phyloP scores from a whole-genome alignment of 2,888 invertebrate species.

The Ecdyonurus torrentis region DNA sequence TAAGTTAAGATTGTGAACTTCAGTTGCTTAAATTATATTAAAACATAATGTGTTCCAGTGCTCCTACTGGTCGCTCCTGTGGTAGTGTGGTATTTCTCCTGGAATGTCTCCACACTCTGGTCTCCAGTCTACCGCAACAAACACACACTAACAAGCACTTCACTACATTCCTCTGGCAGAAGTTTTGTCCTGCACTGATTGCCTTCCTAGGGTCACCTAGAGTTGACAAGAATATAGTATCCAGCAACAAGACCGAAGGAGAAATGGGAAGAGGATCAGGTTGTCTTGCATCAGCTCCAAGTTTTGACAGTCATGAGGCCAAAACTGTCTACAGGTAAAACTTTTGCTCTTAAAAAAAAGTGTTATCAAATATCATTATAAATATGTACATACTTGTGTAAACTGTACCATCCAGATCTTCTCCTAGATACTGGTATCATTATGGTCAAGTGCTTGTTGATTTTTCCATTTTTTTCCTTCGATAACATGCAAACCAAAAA shows the following conservation, averaged over 20 bases:
- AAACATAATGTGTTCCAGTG: conserved; percentile 26
- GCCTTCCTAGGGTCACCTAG: conserved; percentile 77
- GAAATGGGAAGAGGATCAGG: conserved; percentile 48
- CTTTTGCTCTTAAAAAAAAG: too few relatives aligned
- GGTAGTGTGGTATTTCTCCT: conserved; percentile 58
- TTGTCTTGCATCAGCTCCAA: conserved; percentile 51
- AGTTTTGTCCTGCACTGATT: conserved; percentile 78
- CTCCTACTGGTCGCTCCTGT: conserved; percentile 34
- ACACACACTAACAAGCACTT: conserved; percentile 73
- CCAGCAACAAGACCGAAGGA: conserved; percentile 27
- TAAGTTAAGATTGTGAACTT: conserved; percentile 25
- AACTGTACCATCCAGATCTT: too few relatives aligned
- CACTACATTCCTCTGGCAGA: conserved; percentile 80
- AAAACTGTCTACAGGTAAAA: conserved; percentile 71
- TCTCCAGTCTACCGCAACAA: conserved; percentile 65
- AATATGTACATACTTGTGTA: too few relatives aligned
- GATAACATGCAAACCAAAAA: neutral
- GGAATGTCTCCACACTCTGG: conserved; percentile 71
- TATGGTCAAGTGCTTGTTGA: too few relatives aligned
- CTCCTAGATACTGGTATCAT: too few relatives aligned
- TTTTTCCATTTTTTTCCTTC: neutral
- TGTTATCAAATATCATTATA: too few relatives aligned
- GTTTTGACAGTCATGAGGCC: conserved; percentile 67
- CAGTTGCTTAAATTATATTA: neutral
- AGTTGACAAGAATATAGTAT: conserved; percentile 60